Evolutionary conservation across 2,797 vertebrate species (phyloP).

Genomic region (Gymnopithys bicolor): DNA sequence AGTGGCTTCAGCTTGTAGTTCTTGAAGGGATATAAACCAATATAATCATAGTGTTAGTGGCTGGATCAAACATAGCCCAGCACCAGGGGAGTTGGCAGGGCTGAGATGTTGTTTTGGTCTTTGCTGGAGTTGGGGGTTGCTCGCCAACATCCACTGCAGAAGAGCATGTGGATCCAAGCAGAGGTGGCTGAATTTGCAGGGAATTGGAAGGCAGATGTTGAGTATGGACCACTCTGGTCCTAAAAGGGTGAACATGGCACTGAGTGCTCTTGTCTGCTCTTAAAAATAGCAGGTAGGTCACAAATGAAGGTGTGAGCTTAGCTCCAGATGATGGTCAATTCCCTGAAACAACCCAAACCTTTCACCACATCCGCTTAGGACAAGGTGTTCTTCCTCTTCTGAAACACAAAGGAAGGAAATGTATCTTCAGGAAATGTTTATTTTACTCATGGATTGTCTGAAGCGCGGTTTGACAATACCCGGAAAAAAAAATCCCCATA

Average conservation of each 20-base stretch:
- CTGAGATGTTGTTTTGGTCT: neutral
- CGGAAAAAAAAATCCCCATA: slow-evolving; percentile 62
- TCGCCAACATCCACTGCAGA: neutral
- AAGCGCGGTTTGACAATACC: slow-evolving; percentile 61
- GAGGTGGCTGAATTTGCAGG: neutral
- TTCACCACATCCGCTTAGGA: slow-evolving; percentile 36
- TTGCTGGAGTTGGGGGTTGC: neutral
- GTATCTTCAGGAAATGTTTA: slow-evolving; percentile 75
- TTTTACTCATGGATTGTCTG: slow-evolving; percentile 46
- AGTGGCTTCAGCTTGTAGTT: neutral
- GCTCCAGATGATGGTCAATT: neutral
- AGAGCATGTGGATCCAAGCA: neutral
- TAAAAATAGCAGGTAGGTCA: neutral
- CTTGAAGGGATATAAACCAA: neutral
- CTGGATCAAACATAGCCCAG: neutral
- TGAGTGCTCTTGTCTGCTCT: neutral
- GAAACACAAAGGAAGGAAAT: slow-evolving; percentile 67
- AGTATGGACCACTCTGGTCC: neutral
- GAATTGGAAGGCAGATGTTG: neutral
- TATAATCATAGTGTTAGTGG: neutral
- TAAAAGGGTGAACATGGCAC: fast-evolving
- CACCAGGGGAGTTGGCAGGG: neutral
- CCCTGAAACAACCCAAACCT: slow-evolving; percentile 23
- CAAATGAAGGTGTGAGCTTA: neutral
- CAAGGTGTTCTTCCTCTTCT: slow-evolving; percentile 71